These are phyloP conservation scores for Athrips mouffetella DNA, from an alignment of 2,888 invertebrate genomes.

Conservation along the genomic window DNA sequence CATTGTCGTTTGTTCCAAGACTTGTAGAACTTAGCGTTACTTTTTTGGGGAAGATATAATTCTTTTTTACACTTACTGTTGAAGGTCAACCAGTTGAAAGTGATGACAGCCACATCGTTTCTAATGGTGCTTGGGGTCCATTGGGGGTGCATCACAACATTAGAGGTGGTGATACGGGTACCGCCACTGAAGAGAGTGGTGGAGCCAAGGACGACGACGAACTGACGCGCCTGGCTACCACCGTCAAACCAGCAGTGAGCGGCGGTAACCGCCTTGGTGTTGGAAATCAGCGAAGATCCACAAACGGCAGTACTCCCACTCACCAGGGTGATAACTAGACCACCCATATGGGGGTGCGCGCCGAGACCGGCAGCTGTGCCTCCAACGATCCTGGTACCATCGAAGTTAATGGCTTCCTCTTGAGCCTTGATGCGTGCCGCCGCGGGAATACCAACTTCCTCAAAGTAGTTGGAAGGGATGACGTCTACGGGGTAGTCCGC, in stretches of 20 bases:
- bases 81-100: conserved; percentile 23
- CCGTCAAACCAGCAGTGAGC: conserved; percentile 36
- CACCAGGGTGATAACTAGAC: conserved; percentile 32
- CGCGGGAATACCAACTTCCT: conserved; percentile 32
- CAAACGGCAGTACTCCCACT: conserved; percentile 34
- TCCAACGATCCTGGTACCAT: conserved; percentile 35
- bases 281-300: conserved; percentile 34
- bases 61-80: conserved; percentile 32
- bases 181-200: conserved; percentile 27
- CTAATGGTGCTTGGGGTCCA: conserved; percentile 26
- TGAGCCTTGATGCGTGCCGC: conserved; percentile 33
- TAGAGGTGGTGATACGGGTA: conserved; percentile 28
- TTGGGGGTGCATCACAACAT: conserved; percentile 27
- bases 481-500: background rate
- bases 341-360: conserved; percentile 33
- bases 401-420: conserved; percentile 30
- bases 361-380: conserved; percentile 30
- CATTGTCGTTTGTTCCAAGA: too few species aligned
- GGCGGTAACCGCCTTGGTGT: conserved; percentile 33
- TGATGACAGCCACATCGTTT: conserved; percentile 37
- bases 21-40: too few species aligned
- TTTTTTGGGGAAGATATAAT: too few species aligned
- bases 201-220: conserved; percentile 24
- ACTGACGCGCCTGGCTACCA: conserved; percentile 11
- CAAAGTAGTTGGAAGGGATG: conserved; percentile 32